Conservation (phyloP, 1,140 invertebrate genomes). For the Nilaparvata lugens region DNA sequence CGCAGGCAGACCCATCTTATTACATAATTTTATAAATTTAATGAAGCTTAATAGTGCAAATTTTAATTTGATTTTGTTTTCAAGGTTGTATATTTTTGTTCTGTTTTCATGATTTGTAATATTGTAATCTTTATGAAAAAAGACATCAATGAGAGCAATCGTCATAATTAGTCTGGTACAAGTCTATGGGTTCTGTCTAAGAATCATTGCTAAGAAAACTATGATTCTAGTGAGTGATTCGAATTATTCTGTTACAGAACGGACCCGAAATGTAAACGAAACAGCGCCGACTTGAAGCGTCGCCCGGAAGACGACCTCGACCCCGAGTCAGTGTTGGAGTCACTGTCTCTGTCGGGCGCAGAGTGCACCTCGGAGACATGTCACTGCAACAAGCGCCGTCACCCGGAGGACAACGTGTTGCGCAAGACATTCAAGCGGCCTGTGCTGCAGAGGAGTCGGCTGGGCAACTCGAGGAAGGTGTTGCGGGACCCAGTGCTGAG, state of each 20-base stretch:
- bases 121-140: no score
- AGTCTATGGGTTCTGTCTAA: no score
- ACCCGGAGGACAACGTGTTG: conserved; percentile 1
- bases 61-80: no score
- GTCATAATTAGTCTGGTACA: no score
- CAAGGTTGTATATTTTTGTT: no score
- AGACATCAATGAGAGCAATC: no score
- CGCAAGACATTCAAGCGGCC: conserved; percentile 12
- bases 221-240: not conserved
- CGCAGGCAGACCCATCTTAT: no score
- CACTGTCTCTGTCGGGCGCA: conserved; percentile 9
- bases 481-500: conserved; percentile 18
- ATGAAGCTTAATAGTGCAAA: no score
- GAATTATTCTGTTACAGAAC: not conserved
- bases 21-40: no score
- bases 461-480: conserved; percentile 7
- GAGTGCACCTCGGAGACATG: conserved; percentile 15
- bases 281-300: not conserved
- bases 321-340: conserved; percentile 12
- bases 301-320: not conserved
- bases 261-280: not conserved
- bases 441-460: conserved; percentile 14
- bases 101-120: no score
- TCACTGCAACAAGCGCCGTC: conserved; percentile 12
- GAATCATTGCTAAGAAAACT: no score